Percentiles rank a stretch among this genome's conserved stretches.
phyloP scores from a whole-genome alignment of 2,797 vertebrate species.

The Leptoclinus maculatus region DNA sequence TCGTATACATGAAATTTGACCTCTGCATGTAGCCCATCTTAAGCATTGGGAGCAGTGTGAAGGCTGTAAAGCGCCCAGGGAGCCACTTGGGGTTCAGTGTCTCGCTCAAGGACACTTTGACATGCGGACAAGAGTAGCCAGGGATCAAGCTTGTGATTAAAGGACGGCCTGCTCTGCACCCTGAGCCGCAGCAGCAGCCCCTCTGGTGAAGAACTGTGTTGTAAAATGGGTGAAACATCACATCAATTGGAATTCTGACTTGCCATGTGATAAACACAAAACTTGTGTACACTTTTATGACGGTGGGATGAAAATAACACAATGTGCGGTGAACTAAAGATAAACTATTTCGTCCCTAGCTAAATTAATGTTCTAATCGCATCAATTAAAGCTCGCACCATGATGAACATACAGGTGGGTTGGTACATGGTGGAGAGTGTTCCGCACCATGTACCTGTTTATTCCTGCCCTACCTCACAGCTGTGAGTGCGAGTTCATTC shows the following conservation, averaged over 20 bases:
- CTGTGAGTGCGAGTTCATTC: conserved; percentile 24
- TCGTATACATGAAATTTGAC: neutral
- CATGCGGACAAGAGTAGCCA: neutral
- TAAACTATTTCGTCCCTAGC: neutral
- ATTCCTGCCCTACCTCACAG: conserved; percentile 4
- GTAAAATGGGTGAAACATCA: neutral
- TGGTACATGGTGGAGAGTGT: neutral
- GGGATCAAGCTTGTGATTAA: neutral
- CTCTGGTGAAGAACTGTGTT: neutral
- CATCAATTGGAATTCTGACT: neutral
- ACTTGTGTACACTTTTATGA: neutral
- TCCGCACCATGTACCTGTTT: neutral
- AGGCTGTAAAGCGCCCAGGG: neutral
- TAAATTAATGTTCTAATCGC: neutral
- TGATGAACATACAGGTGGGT: neutral
- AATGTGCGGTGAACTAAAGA: neutral
- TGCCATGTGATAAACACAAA: neutral
- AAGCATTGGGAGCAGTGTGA: neutral
- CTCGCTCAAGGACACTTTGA: neutral
- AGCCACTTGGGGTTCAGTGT: neutral
- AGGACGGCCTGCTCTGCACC: neutral
- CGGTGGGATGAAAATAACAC: neutral
- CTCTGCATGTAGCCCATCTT: neutral
- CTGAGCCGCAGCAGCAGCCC: neutral
- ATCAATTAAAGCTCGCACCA: neutral